Conservation (phyloP, 2,113 vertebrate genomes). For the Crotalus tigris region DNA sequence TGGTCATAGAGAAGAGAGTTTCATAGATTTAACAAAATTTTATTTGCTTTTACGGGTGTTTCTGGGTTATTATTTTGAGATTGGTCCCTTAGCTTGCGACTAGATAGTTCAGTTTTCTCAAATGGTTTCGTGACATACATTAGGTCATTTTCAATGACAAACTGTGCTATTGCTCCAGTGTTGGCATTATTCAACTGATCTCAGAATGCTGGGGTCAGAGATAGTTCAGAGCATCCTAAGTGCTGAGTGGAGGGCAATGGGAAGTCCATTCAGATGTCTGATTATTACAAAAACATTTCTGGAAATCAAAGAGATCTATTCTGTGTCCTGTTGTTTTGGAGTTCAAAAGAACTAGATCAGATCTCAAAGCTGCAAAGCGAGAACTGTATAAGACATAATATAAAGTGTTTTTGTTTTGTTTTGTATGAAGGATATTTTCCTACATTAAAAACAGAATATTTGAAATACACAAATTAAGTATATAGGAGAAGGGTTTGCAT, state of each 20-base stretch:
- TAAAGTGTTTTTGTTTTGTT: not conserved
- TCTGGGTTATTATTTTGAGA: not conserved
- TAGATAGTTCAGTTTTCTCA: not conserved
- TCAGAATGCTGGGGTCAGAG: slow-evolving; percentile 19
- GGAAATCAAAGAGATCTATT: slow-evolving; percentile 51
- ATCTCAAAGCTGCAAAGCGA: slow-evolving; percentile 19
- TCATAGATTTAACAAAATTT: not conserved
- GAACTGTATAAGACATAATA: slow-evolving; percentile 19
- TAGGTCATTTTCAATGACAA: not conserved
- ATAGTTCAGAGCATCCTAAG: slow-evolving; percentile 43
- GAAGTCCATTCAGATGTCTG: slow-evolving; percentile 48
- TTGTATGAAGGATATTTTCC: slow-evolving; percentile 36
- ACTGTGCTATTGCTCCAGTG: slow-evolving; percentile 16
- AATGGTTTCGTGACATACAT: slow-evolving; percentile 1
- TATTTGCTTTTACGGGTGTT: not conserved
- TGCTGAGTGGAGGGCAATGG: slow-evolving; percentile 31
- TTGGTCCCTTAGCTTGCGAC: not conserved
- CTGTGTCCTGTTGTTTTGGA: slow-evolving; percentile 48
- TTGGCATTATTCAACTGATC: not conserved
- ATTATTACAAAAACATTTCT: slow-evolving; percentile 60
- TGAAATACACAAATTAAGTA: slow-evolving; percentile 57
- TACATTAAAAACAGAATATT: slow-evolving; percentile 33
- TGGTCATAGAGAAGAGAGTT: not conserved
- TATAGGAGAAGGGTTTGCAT: slow-evolving; percentile 50
- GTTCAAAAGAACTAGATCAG: slow-evolving; percentile 41